Conservation (phyloP, 2,888 invertebrate genomes). For the Nomada goodeniana region DNA sequence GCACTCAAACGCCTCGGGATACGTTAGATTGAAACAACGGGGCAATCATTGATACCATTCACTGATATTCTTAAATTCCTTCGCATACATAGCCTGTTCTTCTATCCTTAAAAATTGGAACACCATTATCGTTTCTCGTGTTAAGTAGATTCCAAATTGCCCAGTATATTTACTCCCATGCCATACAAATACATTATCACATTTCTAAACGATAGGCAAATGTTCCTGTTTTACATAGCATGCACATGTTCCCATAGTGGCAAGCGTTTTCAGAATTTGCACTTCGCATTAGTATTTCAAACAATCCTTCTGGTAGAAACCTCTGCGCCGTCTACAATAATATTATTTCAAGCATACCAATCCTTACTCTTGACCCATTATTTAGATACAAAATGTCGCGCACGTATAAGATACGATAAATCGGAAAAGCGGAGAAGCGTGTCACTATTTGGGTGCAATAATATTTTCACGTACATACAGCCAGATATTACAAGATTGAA, state of each 20-base stretch:
- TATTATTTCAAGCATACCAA: not conserved
- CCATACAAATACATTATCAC: too few relatives aligned
- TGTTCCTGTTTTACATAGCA: not conserved
- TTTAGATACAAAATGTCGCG: too few relatives aligned
- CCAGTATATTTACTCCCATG: too few relatives aligned
- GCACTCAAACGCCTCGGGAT: slow-evolving; percentile 43
- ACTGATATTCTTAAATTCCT: slow-evolving; percentile 31
- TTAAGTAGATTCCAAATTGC: not conserved
- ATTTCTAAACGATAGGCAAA: too few relatives aligned
- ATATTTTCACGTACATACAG: too few relatives aligned
- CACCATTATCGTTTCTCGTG: not conserved
- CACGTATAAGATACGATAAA: too few relatives aligned
- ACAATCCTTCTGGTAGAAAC: not conserved
- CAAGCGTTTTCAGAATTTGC: too few relatives aligned
- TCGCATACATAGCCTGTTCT: not conserved
- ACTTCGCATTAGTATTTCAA: too few relatives aligned
- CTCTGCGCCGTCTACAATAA: not conserved
- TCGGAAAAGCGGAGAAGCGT: too few relatives aligned
- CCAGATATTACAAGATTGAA: too few relatives aligned
- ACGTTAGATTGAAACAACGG: slow-evolving; percentile 42
- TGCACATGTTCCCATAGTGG: not conserved
- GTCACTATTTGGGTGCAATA: too few relatives aligned
- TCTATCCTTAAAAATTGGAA: slow-evolving; percentile 9
- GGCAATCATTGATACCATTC: slow-evolving; percentile 37
- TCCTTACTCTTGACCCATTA: too few relatives aligned